Conservation (phyloP, 2,113 vertebrate species). For the Xyliphius kryptos region DNA sequence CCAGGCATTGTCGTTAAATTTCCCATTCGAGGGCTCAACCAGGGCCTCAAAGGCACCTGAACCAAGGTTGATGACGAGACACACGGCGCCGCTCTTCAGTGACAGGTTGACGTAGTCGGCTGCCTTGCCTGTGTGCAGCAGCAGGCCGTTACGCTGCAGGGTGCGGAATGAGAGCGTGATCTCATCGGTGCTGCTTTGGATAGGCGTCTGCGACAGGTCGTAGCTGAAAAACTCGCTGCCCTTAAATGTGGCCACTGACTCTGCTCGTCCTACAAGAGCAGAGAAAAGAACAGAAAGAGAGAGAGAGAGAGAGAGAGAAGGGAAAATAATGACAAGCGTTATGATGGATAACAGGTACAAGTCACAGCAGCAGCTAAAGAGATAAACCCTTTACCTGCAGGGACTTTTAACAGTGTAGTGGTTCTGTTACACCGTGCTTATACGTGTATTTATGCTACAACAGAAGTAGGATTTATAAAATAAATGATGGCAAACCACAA, state of each 20-base stretch:
- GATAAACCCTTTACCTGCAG: too few relatives aligned
- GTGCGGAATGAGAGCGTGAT: conserved; percentile 91
- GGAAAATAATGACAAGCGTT: not conserved
- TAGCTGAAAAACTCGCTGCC: conserved; percentile 97
- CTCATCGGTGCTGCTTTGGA: conserved; percentile 96
- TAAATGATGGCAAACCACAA: too few relatives aligned
- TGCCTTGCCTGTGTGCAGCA: conserved; percentile 89
- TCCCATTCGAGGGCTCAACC: conserved; percentile 85
- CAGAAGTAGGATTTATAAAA: too few relatives aligned
- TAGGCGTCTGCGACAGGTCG: conserved; percentile 88
- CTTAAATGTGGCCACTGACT: conserved; percentile 88
- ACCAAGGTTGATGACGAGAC: conserved; percentile 93
- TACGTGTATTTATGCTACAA: too few relatives aligned
- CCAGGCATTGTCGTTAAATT: conserved; percentile 90
- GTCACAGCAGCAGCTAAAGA: conserved; percentile 2
- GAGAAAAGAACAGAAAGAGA: conserved; percentile 9
- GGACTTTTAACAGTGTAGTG: too few relatives aligned
- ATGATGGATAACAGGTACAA: not conserved
- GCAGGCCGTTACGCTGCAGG: conserved; percentile 84
- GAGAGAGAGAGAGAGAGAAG: not conserved
- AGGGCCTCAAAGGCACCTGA: conserved; percentile 92
- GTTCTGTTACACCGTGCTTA: too few relatives aligned
- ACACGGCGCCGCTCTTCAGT: conserved; percentile 84
- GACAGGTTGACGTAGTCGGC: conserved; percentile 94
- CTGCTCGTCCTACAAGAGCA: conserved; percentile 72